Evolutionary conservation across 2,113 vertebrate species (phyloP).

Genomic region (Heptranchias perlo): DNA sequence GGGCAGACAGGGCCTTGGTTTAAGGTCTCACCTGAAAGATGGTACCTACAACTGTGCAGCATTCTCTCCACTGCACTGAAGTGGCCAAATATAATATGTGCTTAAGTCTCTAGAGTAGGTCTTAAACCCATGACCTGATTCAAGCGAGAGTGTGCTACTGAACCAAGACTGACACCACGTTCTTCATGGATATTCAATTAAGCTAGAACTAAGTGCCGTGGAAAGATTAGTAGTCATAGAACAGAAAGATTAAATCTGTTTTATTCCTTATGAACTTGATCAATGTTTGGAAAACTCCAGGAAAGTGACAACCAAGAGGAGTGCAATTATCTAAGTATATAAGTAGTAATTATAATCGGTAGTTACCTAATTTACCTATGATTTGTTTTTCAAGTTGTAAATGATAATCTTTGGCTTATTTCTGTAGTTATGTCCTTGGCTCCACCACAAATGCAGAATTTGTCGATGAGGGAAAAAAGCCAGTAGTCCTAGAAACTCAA

Average conservation of each 20-base stretch:
- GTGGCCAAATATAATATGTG: background rate
- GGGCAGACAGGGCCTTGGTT: background rate
- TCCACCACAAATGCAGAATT: slow-evolving; percentile 52
- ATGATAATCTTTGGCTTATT: background rate
- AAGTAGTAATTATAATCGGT: background rate
- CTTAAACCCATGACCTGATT: background rate
- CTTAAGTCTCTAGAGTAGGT: background rate
- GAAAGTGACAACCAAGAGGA: background rate
- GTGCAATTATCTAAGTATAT: background rate
- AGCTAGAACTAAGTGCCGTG: background rate
- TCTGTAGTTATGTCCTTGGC: slow-evolving; percentile 58
- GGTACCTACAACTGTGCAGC: too few species aligned
- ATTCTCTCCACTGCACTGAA: background rate
- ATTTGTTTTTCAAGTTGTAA: background rate
- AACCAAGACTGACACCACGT: background rate
- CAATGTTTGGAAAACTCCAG: background rate
- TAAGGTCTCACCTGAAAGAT: background rate
- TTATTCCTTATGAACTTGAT: background rate
- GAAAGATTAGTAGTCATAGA: background rate
- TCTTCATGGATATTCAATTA: background rate
- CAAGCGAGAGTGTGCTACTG: background rate
- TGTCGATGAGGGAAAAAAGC: slow-evolving; percentile 47
- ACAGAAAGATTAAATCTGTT: background rate
- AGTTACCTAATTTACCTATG: background rate
- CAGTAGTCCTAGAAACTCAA: slow-evolving; percentile 57